A percentile compares a stretch with the other conserved stretches of the same genome.
Conservation (phyloP, 2,888 invertebrate species). For the Netelia virgata region DNA sequence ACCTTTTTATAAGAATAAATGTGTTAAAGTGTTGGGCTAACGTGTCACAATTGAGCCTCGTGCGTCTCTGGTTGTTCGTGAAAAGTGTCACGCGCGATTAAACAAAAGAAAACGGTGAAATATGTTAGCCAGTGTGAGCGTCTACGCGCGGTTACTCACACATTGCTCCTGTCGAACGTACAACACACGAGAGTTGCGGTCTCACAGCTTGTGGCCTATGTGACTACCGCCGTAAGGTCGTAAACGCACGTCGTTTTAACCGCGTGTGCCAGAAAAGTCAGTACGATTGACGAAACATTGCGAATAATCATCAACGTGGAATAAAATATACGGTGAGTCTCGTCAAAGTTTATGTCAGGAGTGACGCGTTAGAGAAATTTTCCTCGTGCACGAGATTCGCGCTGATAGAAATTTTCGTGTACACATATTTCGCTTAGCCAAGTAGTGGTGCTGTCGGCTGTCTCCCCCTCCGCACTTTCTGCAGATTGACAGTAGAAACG, state of each 20-base stretch:
- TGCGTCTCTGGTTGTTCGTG: slow-evolving; percentile 13
- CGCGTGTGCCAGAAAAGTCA: not conserved
- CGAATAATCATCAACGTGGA: slow-evolving; percentile 3
- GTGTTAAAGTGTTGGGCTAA: slow-evolving; percentile 35
- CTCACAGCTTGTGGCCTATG: not conserved
- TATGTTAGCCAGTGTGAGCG: slow-evolving; percentile 76
- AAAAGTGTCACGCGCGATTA: slow-evolving; percentile 76
- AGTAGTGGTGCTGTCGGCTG: not conserved
- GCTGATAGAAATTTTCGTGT: not conserved
- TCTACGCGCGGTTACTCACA: slow-evolving; percentile 68
- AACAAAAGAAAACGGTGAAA: slow-evolving; percentile 67
- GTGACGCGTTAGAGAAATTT: not conserved
- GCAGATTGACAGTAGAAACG: not conserved
- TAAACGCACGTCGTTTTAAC: not conserved
- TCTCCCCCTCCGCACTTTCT: not conserved
- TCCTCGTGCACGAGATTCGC: not conserved
- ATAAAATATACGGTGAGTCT: slow-evolving; percentile 20
- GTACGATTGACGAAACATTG: not conserved
- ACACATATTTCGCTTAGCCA: not conserved
- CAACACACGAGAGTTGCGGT: not conserved
- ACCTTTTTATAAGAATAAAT: slow-evolving; percentile 69
- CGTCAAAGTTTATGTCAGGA: slow-evolving; percentile 30
- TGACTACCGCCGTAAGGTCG: not conserved
- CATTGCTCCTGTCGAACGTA: not conserved
- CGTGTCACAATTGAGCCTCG: slow-evolving; percentile 5